Conservation (phyloP, 1,140 invertebrate genomes). For the Psix sp. region DNA sequence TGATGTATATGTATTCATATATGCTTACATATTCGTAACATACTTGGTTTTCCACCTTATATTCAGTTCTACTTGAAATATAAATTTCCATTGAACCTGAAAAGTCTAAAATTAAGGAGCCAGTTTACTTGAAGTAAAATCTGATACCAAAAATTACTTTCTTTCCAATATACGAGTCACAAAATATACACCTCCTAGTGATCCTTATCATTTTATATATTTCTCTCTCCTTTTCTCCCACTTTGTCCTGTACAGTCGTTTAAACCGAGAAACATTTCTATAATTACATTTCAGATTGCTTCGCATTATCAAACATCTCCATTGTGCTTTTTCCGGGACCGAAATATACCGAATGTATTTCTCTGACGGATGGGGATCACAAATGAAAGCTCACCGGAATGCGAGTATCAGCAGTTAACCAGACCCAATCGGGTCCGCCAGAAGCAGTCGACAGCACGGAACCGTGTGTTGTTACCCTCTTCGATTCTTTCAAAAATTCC, state of each 20-base stretch:
- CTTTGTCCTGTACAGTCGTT: background rate
- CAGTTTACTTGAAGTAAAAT: no score
- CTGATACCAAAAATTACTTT: no score
- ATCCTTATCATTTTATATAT: slow-evolving; percentile 1
- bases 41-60: no score
- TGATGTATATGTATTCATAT: no score
- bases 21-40: no score
- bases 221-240: no score
- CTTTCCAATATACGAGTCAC: no score
- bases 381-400: slow-evolving; percentile 81
- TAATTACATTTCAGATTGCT: slow-evolving; percentile 31
- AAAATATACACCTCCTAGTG: no score
- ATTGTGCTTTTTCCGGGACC: slow-evolving; percentile 11
- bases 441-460: slow-evolving; percentile 46
- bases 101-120: no score
- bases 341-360: slow-evolving; percentile 32
- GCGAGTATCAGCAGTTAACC: slow-evolving; percentile 86
- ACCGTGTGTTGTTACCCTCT: slow-evolving; percentile 58
- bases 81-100: no score
- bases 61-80: no score
- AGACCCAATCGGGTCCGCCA: slow-evolving; percentile 83
- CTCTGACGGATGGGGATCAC: slow-evolving; percentile 38
- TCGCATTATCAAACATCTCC: slow-evolving; percentile 32
- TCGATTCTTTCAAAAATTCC: slow-evolving; percentile 63
- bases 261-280: slow-evolving; percentile 29